Evolutionary conservation across 2,113 vertebrate species (phyloP).

Genomic region (Procapra przewalskii): DNA sequence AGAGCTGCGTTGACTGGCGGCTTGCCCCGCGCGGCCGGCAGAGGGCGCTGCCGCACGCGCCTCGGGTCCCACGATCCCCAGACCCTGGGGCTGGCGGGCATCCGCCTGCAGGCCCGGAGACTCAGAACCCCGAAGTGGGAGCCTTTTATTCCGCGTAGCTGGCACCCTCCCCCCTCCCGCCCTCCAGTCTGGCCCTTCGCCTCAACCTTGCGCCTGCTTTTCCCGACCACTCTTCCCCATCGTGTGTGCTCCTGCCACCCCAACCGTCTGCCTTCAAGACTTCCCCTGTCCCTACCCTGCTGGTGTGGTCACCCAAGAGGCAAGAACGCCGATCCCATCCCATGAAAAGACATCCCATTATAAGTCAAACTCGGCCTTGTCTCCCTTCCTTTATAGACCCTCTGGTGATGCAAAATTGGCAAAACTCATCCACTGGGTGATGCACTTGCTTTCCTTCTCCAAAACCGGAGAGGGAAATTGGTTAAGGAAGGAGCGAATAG

Average conservation of each 20-base stretch:
- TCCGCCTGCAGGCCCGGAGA: background rate
- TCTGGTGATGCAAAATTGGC: background rate
- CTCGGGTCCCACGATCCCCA: background rate
- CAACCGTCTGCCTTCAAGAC: background rate
- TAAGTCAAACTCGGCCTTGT: background rate
- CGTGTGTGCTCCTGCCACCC: background rate
- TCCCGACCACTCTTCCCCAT: background rate
- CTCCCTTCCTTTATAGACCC: background rate
- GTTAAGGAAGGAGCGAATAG: background rate
- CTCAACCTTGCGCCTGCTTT: background rate
- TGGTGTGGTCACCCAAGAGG: background rate
- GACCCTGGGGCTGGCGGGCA: background rate
- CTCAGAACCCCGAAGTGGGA: background rate
- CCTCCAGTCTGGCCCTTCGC: background rate
- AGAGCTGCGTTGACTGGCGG: background rate
- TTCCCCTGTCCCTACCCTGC: background rate
- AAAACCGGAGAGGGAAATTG: background rate
- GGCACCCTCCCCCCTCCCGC: background rate
- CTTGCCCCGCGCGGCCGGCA: background rate
- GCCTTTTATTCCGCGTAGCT: background rate
- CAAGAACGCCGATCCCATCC: background rate
- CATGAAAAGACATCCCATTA: background rate
- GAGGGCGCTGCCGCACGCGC: slow-evolving; percentile 66
- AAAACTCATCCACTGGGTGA: slow-evolving; percentile 20
- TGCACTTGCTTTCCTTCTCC: slow-evolving; percentile 11